These are phyloP conservation scores for Sus scrofa DNA, from an alignment of 2,113 vertebrate species.

Conservation along the genomic window DNA sequence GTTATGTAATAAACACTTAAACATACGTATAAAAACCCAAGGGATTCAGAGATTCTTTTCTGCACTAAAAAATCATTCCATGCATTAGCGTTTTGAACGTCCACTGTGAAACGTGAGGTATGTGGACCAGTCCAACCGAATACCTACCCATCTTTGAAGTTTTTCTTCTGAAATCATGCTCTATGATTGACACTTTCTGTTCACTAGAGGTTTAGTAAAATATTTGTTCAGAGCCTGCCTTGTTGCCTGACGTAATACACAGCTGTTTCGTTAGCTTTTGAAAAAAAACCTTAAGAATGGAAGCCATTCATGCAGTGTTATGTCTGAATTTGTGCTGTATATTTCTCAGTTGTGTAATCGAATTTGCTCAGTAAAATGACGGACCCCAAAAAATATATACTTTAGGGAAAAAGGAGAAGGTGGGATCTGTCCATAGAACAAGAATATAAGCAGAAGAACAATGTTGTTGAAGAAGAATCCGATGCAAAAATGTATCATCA, in stretches of 20 bases:
- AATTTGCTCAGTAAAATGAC: constrained; percentile 62
- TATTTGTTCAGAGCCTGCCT: not conserved
- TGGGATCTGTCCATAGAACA: not conserved
- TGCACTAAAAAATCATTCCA: not conserved
- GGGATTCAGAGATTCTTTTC: not conserved
- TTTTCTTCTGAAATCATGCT: not conserved
- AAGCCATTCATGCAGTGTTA: not conserved
- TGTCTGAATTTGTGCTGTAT: not conserved
- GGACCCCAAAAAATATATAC: constrained; percentile 36
- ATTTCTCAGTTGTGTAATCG: constrained; percentile 60
- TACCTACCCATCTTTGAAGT: fast-evolving
- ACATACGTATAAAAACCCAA: no score
- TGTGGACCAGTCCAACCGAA: not conserved
- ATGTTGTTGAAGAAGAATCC: not conserved
- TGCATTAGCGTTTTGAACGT: not conserved
- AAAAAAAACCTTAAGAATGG: not conserved
- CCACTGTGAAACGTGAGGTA: not conserved
- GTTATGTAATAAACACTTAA: not conserved
- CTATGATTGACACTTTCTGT: not conserved
- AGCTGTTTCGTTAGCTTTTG: not conserved
- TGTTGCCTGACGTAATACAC: not conserved
- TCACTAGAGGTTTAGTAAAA: no score
- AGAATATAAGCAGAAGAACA: not conserved
- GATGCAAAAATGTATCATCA: not conserved
- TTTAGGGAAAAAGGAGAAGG: constrained; percentile 52